Percentiles rank a stretch among this genome's conserved stretches.
Conservation (phyloP, 2,797 vertebrate genomes). For the Gymnocypris eckloni region DNA sequence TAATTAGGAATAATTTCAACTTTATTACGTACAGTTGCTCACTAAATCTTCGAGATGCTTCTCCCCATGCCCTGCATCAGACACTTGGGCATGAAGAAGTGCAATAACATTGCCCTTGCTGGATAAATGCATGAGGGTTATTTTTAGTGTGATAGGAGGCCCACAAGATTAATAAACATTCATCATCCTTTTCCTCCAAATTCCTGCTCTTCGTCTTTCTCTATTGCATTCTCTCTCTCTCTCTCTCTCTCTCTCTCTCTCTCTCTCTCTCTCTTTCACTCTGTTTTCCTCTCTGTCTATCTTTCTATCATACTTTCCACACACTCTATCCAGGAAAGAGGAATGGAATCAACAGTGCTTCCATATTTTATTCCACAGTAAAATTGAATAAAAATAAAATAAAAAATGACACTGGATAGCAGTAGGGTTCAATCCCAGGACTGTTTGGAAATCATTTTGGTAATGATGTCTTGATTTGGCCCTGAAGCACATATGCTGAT, state of each 20-base stretch:
- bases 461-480: slow-evolving; percentile 22
- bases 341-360: background rate
- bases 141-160: slow-evolving; percentile 60
- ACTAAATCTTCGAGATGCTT: slow-evolving; percentile 48
- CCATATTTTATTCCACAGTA: slow-evolving; percentile 17
- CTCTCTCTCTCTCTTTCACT: slow-evolving; percentile 13
- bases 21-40: slow-evolving; percentile 44
- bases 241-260: background rate
- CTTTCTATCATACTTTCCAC: slow-evolving; percentile 49
- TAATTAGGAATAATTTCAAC: slow-evolving; percentile 49
- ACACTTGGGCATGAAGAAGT: slow-evolving; percentile 42
- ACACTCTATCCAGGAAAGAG: slow-evolving; percentile 1
- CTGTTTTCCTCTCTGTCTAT: slow-evolving; percentile 34
- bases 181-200: slow-evolving; percentile 58
- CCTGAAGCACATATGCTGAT: slow-evolving; percentile 29
- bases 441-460: background rate
- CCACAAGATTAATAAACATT: slow-evolving; percentile 65
- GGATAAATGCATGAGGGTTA: slow-evolving; percentile 54
- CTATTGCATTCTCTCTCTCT: slow-evolving; percentile 22
- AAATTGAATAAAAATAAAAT: slow-evolving; percentile 20
- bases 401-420: background rate
- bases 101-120: slow-evolving; percentile 51
- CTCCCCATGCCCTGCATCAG: slow-evolving; percentile 42
- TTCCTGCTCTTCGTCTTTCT: slow-evolving; percentile 33
- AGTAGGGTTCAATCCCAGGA: slow-evolving; percentile 27